Evolutionary conservation across 2,113 vertebrate genomes (phyloP), one percentile per base, ranked within the genome.

Genomic region (Ailuropoda melanoleuca): DNA sequence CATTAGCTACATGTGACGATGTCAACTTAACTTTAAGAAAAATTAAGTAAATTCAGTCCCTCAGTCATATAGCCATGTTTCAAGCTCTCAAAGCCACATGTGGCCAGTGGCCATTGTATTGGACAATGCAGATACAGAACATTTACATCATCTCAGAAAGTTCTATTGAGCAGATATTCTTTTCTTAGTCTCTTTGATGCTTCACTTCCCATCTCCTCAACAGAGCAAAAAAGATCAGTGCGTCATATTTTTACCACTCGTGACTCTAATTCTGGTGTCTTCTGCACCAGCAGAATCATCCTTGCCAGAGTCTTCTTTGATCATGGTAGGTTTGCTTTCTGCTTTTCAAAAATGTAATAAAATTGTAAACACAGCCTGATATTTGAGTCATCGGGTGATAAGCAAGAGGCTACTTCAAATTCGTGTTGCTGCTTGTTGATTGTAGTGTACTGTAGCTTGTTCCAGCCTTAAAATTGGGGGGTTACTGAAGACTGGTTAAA

Each of bases 331-430:
- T 88, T 80, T 97, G 53, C 55, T 60, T 94, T 74, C 68, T 88
- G 55, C 62, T 92, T 95, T 87, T 97, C 62, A 92, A 85, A 97
- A 75, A 74, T 39, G 37, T 70, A 78, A 60, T 94, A 31, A 72
- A 83, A 84, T 46, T 83, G 37, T 26, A 75, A 68, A 95, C 87
- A 95, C 31, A 80, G 10, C 37, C 31, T 93, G 39, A 34, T 64
- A 90, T 21, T 29, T 39, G 29, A 91, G 46, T 37, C 24, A 31
- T 64, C 24, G 46, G 43, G 55, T 81, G 34, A n/a, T 74, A 86
- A 6, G 34, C 64, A 64, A 74, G 64, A 86, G 34, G 56, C 75
- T 74, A 55, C 64, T 95, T 88, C n/a, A 80, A 21, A 75, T 80
- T 37, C 14, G 8, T 24, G 15, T 48, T 60, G 34, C 39, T 88